Base-by-base conservation (phyloP, 2,113 vertebrate species). In the Spilogale gracilis region DNA sequence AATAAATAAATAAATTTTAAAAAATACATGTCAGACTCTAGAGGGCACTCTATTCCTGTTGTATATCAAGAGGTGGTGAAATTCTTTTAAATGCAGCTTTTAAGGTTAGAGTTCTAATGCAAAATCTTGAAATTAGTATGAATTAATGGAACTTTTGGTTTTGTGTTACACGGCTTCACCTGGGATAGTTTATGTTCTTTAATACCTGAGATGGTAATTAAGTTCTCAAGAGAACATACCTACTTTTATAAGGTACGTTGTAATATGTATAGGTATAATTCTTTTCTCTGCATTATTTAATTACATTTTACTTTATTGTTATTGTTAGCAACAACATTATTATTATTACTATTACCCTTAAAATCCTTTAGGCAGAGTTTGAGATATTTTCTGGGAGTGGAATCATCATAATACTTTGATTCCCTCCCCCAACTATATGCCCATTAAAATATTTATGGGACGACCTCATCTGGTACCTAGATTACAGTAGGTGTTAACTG, bases 21-120 rank as follows among this genome's bases (percentile, higher is more conserved):
- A 80, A 63, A 94, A 50, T 74, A 88, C 48, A 88, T 60, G 67
- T 45, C n/a, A 84, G 73, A 96, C 98, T 73, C 97, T 97, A 98
- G 98, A 97, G 98, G 98, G 98, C 97, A 93, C 92, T 67, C 95
- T 97, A 30, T 1, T 79, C 83, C 92, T 73, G 54, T 32, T 93
- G 85, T 96, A 94, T 92, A 92, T 83, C 14, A 69, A 50, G 65
- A 89, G 78, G 27, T 9, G 6, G 32, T 38, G 32, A 6, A n/a
- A 54, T 79, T 89, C 61, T 89, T 96, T 84, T 21, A 56, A 88
- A 30, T 16, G 61, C 5, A 60, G n/a, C 2, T 6, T 18, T 67
- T 52, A 67, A 85, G 73, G 20, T 89, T 92, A 93, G 82, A 89
- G 69, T 97, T 89, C 61, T 93, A 78, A 79, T 1, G 2, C 38